These are phyloP conservation scores for Brenthis hecate DNA, from an alignment of 2,888 invertebrate genomes.

Conservation along the genomic window DNA sequence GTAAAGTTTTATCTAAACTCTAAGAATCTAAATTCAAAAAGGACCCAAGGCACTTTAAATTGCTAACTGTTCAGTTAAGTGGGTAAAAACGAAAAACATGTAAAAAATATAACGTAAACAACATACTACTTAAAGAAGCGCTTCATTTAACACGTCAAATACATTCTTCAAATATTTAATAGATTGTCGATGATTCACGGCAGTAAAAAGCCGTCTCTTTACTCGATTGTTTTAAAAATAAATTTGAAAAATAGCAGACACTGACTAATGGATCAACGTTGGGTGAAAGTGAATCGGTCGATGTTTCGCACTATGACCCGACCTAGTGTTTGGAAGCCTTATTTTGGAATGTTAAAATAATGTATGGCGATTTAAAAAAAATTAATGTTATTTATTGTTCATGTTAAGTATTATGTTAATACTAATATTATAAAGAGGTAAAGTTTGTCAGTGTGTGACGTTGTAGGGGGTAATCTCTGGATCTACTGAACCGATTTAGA, in stretches of 20 bases:
- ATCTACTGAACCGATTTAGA: too few relatives aligned
- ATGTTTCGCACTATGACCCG: slow-evolving; percentile 68
- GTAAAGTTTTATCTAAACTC: slow-evolving; percentile 53
- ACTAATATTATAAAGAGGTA: too few relatives aligned
- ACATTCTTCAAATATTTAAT: slow-evolving; percentile 27
- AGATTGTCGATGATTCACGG: slow-evolving; percentile 47
- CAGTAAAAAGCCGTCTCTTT: slow-evolving; percentile 25
- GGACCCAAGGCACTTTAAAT: slow-evolving; percentile 50
- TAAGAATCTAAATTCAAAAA: slow-evolving; percentile 46
- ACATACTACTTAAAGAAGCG: slow-evolving; percentile 4
- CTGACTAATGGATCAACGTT: slow-evolving; percentile 58
- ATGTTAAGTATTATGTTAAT: too few relatives aligned
- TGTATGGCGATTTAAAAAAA: too few relatives aligned
- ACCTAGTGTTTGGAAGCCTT: slow-evolving; percentile 34
- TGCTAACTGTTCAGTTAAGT: slow-evolving; percentile 28
- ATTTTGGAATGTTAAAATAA: slow-evolving; percentile 5
- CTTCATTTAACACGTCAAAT: slow-evolving; percentile 27
- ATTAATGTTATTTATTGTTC: too few relatives aligned
- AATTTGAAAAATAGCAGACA: slow-evolving; percentile 64
- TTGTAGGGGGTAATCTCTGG: too few relatives aligned
- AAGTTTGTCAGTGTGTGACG: too few relatives aligned
- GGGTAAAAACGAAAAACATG: not conserved
- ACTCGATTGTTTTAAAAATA: slow-evolving; percentile 45
- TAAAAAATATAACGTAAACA: not conserved
- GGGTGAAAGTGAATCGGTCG: slow-evolving; percentile 65